Evolutionary conservation across 2,888 invertebrate species (phyloP), one percentile per base, ranked within the genome.

Genomic region (Hedya salicella): DNA sequence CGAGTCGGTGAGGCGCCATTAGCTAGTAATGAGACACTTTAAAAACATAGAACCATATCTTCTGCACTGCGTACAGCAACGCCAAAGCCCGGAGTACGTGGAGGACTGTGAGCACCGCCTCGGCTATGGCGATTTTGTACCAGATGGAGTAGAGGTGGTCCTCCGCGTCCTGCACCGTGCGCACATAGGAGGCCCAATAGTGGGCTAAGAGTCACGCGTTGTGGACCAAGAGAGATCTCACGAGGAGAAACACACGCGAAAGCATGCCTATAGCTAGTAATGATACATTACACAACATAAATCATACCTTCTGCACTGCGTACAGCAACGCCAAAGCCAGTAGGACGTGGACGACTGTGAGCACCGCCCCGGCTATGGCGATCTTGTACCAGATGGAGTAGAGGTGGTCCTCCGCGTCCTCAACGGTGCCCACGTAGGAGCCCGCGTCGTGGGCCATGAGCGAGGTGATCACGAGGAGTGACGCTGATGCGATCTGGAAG

Each of bases 11-110:
- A n/a, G n/a, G n/a, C n/a, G n/a, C 74, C 11, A 5, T 6, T 25
- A 25, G 25, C 25, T 25, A 25, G 25, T 25, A 25, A 25, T 25
- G 6, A 6, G 25, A 3, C 25, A 25, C n/a, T 6, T 25, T 2
- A 8, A 44, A 6, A n/a, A 9, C 13, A 11, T 5, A 40, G n/a
- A 19, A 8, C 32, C 14, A 57, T 59, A 90, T 90, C 84, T 82
- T 86, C 21, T 69, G 74, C 0, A 77, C 78, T 0, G 85, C 85
- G 67, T 70, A 64, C 4, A 91, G 49, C 5, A 91, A 77, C 1
- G 75, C 72, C n/a, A 60, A 0, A 0, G 90, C 90, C 4, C 91
- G 78, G 16, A 83, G 40, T 0, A 86, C 77, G 62, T 91, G 91
- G 9, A 81, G 79, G 0, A 77, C 72, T 46, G 82, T 78, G 53